Percentiles rank a stretch among this genome's conserved stretches.
phyloP scores from a whole-genome alignment of 2,888 invertebrate genomes.

The Tromatobia lineatoria region DNA sequence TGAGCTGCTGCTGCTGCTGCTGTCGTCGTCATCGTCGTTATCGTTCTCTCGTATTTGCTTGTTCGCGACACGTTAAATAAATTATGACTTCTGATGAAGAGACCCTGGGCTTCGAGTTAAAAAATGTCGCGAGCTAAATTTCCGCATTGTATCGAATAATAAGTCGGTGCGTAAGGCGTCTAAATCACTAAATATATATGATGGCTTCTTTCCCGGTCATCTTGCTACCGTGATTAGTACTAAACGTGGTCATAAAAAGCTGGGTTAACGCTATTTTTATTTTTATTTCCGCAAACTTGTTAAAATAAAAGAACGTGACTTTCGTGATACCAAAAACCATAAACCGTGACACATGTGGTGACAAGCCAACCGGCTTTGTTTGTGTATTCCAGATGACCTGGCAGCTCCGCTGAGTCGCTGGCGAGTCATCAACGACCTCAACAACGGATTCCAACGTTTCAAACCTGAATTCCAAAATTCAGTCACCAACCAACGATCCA shows the following conservation, averaged over 20 bases:
- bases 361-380: slow-evolving; percentile 37
- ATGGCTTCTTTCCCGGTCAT: slow-evolving; percentile 1
- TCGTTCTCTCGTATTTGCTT: not conserved
- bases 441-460: not conserved
- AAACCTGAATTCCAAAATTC: not conserved
- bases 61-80: not conserved
- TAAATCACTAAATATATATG: too few species aligned
- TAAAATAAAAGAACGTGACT: not conserved
- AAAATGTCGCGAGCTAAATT: slow-evolving; percentile 32
- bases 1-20: not conserved
- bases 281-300: not conserved
- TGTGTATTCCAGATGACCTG: slow-evolving; percentile 68
- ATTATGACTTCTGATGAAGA: slow-evolving; percentile 48
- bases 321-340: not conserved
- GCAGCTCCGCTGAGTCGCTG: slow-evolving; percentile 49
- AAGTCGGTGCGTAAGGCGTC: not conserved
- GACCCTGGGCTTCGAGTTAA: slow-evolving; percentile 22
- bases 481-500: not conserved
- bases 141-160: not conserved
- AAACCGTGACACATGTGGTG: slow-evolving; percentile 1
- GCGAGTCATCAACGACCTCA: not conserved
- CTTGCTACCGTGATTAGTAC: not conserved
- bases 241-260: not conserved
- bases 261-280: not conserved
- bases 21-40: too few species aligned